Percentiles rank a stretch among this genome's conserved stretches.
Evolutionary conservation across 2,888 invertebrate genomes (phyloP).

Genomic region (Sarcophaga caerulescens): DNA sequence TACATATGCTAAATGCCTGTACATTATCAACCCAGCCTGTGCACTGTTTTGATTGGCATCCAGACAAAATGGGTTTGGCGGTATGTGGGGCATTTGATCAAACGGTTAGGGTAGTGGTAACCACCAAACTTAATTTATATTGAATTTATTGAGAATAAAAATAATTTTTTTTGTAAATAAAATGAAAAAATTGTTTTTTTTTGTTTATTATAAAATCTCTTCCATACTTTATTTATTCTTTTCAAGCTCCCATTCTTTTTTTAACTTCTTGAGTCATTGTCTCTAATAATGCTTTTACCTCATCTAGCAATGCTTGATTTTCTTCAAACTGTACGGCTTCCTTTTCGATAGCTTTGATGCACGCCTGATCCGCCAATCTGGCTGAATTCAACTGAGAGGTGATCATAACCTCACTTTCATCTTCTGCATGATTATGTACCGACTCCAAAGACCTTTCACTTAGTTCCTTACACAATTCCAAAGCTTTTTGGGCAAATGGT

Average conservation of each 20-base stretch:
- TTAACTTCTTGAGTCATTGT: constrained; percentile 71
- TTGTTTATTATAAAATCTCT: background rate
- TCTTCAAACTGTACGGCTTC: constrained; percentile 82
- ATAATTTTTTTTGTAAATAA: background rate
- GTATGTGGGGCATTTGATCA: constrained; percentile 97
- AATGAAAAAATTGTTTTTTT: background rate
- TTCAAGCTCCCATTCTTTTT: constrained; percentile 72
- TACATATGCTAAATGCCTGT: constrained; percentile 90
- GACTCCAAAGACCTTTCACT: constrained; percentile 84
- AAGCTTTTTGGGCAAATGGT: constrained; percentile 84
- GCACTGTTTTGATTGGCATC: constrained; percentile 94
- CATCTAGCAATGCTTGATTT: constrained; percentile 77
- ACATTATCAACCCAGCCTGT: constrained; percentile 93
- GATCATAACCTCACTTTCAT: constrained; percentile 82
- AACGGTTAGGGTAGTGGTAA: constrained; percentile 90
- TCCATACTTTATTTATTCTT: constrained; percentile 14
- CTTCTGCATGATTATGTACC: constrained; percentile 81
- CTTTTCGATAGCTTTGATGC: constrained; percentile 81
- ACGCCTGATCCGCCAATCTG: constrained; percentile 83
- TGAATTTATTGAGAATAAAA: constrained; percentile 52
- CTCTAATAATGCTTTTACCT: constrained; percentile 79
- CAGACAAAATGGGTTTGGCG: constrained; percentile 92
- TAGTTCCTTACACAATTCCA: constrained; percentile 84
- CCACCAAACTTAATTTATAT: constrained; percentile 91
- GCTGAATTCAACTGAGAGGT: constrained; percentile 84